These are phyloP conservation scores for Catocala sponsa DNA, from an alignment of 2,888 invertebrate species.

Conservation along the genomic window DNA sequence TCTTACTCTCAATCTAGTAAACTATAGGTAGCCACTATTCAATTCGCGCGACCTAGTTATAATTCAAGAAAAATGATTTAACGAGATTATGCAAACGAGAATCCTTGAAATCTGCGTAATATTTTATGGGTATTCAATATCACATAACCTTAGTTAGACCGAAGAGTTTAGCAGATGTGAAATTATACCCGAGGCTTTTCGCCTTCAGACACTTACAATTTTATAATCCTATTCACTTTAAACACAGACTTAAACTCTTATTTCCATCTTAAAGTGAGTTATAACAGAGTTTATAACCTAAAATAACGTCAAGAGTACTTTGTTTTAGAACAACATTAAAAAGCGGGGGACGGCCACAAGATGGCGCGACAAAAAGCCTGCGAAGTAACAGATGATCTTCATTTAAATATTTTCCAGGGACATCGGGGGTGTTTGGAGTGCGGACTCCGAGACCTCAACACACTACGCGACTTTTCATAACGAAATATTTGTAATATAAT, in stretches of 20 bases:
- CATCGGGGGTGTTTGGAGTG: slow-evolving; percentile 43
- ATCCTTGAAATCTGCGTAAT: too few relatives aligned
- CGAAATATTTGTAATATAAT: not conserved
- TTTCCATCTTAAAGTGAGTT: slow-evolving; percentile 15
- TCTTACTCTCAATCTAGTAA: too few relatives aligned
- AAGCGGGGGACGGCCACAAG: slow-evolving; percentile 41
- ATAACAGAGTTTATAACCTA: slow-evolving; percentile 40
- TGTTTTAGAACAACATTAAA: slow-evolving; percentile 51
- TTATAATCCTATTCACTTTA: not conserved
- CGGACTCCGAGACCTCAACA: slow-evolving; percentile 15
- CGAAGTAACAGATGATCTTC: slow-evolving; percentile 64
- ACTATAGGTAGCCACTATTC: too few relatives aligned
- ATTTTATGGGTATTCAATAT: too few relatives aligned
- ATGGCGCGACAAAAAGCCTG: slow-evolving; percentile 53
- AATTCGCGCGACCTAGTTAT: too few relatives aligned
- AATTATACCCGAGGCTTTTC: not conserved
- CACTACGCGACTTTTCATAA: slow-evolving; percentile 26
- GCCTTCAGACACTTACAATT: not conserved
- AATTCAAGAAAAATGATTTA: too few relatives aligned
- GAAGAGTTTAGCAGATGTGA: too few relatives aligned
- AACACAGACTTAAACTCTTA: slow-evolving; percentile 1
- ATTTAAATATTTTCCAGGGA: slow-evolving; percentile 60
- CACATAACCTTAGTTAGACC: too few relatives aligned
- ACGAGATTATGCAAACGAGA: too few relatives aligned
- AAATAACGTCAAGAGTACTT: slow-evolving; percentile 44